These are phyloP conservation scores for Deladenus siricidicola DNA, from an alignment of 2,888 invertebrate species.

Conservation along the genomic window DNA sequence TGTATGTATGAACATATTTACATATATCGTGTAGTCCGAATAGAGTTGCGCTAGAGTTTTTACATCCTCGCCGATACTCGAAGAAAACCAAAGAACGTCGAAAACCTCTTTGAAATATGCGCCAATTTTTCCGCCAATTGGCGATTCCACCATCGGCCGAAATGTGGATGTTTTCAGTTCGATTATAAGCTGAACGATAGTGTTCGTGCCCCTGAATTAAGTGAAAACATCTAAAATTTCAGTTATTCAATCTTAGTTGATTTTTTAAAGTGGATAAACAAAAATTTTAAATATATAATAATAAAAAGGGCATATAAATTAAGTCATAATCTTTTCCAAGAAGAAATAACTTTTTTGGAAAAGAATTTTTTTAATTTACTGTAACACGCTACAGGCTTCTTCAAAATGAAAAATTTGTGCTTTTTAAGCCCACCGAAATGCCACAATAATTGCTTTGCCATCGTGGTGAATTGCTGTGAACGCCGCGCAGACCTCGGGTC, in stretches of 20 bases:
- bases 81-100: conserved; percentile 30
- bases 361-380: too few species aligned
- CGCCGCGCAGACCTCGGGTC: conserved; percentile 33
- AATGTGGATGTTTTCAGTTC: conserved; percentile 32
- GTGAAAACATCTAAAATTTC: too few species aligned
- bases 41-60: conserved; percentile 24
- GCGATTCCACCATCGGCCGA: conserved; percentile 8
- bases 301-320: too few species aligned
- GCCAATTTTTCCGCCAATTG: conserved; percentile 35
- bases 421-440: conserved; percentile 38
- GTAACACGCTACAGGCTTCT: too few species aligned
- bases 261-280: too few species aligned
- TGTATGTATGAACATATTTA: too few species aligned
- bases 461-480: conserved; percentile 29
- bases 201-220: conserved; percentile 27
- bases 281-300: too few species aligned
- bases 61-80: conserved; percentile 36
- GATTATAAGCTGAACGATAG: conserved; percentile 25
- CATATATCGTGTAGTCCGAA: conserved; percentile 35
- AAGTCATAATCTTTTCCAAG: too few species aligned
- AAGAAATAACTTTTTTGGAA: too few species aligned
- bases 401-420: not conserved
- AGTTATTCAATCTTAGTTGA: too few species aligned
- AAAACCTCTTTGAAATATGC: conserved; percentile 42
- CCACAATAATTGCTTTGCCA: conserved; percentile 34